These are phyloP conservation scores for Phalangium opilio DNA, from an alignment of 2,888 invertebrate species.

Conservation along the genomic window DNA sequence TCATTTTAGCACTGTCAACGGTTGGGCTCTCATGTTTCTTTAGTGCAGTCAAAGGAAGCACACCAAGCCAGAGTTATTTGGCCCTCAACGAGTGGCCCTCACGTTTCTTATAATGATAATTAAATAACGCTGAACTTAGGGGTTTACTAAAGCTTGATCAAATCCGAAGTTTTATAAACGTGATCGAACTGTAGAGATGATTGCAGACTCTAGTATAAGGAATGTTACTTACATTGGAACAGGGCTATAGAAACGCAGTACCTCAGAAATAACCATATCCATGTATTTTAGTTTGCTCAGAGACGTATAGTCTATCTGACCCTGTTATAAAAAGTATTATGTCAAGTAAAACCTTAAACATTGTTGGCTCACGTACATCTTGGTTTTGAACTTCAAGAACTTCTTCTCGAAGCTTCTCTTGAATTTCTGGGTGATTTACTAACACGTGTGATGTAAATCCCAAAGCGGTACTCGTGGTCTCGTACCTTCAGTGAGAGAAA, in stretches of 20 bases:
- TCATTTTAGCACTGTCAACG: too few relatives aligned
- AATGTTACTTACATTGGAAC: slow-evolving; percentile 4
- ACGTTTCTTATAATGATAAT: too few relatives aligned
- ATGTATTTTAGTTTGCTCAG: slow-evolving; percentile 1
- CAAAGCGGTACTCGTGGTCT: slow-evolving; percentile 7
- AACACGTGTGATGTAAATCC: slow-evolving; percentile 5
- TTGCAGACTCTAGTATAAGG: too few relatives aligned
- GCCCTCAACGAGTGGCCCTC: too few relatives aligned
- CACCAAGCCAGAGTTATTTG: too few relatives aligned
- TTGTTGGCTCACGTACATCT: not conserved
- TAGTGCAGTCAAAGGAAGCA: too few relatives aligned
- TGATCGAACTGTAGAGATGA: too few relatives aligned
- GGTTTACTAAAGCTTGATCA: too few relatives aligned
- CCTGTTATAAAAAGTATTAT: not conserved
- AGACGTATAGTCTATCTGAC: not conserved
- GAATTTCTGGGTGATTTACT: slow-evolving; percentile 7
- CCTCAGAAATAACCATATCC: not conserved
- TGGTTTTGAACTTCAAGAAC: slow-evolving; percentile 1
- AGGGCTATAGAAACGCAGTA: slow-evolving; percentile 1
- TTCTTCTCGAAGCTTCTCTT: slow-evolving; percentile 6
- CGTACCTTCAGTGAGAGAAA: slow-evolving; percentile 7
- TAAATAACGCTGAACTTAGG: too few relatives aligned
- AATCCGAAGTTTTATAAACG: too few relatives aligned
- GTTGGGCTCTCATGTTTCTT: too few relatives aligned
- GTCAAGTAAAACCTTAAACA: too few relatives aligned